Evolutionary conservation across 2,888 invertebrate genomes (phyloP), one percentile per base, ranked within the genome.

Genomic region (Lingula anatina): DNA sequence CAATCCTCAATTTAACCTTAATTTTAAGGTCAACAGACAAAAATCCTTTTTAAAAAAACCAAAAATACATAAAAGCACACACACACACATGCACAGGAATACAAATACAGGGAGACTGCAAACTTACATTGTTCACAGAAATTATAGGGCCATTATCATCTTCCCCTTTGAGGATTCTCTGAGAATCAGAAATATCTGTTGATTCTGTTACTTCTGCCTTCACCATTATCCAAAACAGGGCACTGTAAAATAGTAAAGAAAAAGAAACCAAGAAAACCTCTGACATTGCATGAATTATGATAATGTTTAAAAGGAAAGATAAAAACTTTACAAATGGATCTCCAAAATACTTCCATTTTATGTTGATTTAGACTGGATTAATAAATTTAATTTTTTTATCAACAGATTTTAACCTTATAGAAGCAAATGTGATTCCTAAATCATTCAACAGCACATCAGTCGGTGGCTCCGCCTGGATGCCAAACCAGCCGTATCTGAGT

Each of bases 211-310:
- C 49, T 12, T 68, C 63, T 52, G 58, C 64, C 49, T 68, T 70
- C 24, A 72, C 66, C 58, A 68, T 59, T n/a, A 69, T 47, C 55
- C 68, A 73, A 37, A 73, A 54, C 5, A 69, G 46, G 12, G 68
- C 66, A 62, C 73, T 73, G 56, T 15, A 59, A 54, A 21, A 46
- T 44, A 37, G 43, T 42, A 48, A 41, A 20, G 25, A 20, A 41
- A 15, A 15, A n/a, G 20, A 38, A 18, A 25, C 3, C 3, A 15
- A 18, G 3, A 36, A 12, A 2, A 7, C 15, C 7, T 15, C 18
- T 39, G 9, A 9, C 18, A 9, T 39, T 7, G 18, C 12, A 20
- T 18, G 18, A n/a, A n/a, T n/a, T n/a, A n/a, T n/a, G 9, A 12
- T 25, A 42, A 25, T 24, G 7, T 42, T 24, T 1, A 24, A 7